phyloP scores from a whole-genome alignment of 2,113 vertebrate genomes.

The Pongo abelii region DNA sequence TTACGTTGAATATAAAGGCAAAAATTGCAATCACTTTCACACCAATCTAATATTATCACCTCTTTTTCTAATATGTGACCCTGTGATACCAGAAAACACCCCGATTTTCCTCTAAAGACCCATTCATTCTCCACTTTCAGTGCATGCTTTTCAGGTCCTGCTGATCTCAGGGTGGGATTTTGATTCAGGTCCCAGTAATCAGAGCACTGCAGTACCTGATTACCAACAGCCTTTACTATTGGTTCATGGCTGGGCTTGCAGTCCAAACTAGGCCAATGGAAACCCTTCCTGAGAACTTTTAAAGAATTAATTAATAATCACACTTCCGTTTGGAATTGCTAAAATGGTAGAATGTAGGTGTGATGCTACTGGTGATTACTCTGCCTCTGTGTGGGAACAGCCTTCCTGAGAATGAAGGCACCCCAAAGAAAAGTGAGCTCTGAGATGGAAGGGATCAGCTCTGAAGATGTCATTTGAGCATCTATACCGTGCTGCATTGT shows the following conservation, averaged over 20 bases:
- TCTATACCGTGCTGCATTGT: not conserved
- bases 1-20: too few relatives aligned
- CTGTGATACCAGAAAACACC: not conserved
- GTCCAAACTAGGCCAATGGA: not conserved
- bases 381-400: not conserved
- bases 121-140: not conserved
- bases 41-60: not conserved
- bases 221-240: not conserved
- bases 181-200: not conserved
- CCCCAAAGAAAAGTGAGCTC: not conserved
- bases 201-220: not conserved
- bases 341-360: not conserved
- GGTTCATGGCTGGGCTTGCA: not conserved
- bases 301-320: not conserved
- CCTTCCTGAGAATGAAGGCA: not conserved
- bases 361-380: not conserved
- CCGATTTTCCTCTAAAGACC: not conserved
- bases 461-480: not conserved
- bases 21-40: too few relatives aligned
- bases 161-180: not conserved
- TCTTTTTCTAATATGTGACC: not conserved
- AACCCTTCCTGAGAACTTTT: not conserved
- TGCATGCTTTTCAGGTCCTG: not conserved
- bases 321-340: not conserved
- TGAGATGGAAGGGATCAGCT: not conserved